These are phyloP conservation scores for Mixornis gularis DNA, from an alignment of 2,113 vertebrate species.

Conservation along the genomic window DNA sequence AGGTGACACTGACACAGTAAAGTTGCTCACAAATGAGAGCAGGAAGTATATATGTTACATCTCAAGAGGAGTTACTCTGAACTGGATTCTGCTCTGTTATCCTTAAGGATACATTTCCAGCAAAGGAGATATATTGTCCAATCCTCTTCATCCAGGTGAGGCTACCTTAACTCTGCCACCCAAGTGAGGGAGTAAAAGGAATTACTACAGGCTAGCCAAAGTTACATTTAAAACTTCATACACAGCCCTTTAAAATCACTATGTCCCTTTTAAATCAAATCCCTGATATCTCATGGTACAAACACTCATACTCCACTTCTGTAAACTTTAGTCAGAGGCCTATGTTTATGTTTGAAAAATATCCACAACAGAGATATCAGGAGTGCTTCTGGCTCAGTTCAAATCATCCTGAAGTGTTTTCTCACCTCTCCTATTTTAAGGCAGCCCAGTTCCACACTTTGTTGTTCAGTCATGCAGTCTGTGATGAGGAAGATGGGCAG, in stretches of 20 bases:
- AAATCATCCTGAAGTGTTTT: neutral
- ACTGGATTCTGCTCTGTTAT: neutral
- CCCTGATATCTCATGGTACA: neutral
- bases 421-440: neutral
- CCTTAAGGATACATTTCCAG: neutral
- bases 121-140: neutral
- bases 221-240: neutral
- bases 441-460: neutral
- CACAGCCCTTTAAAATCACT: neutral
- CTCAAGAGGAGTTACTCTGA: neutral
- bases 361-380: neutral
- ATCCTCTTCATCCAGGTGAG: neutral
- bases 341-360: neutral
- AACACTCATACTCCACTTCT: neutral
- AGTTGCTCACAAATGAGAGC: neutral
- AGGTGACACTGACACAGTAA: neutral
- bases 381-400: neutral
- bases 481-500: neutral
- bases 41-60: neutral
- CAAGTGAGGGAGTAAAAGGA: neutral
- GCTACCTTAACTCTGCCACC: neutral
- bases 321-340: neutral
- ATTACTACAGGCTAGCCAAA: neutral
- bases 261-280: neutral
- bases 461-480: accelerated